Evolutionary conservation across 2,797 vertebrate species (phyloP).

Genomic region (Tamandua tetradactyla): DNA sequence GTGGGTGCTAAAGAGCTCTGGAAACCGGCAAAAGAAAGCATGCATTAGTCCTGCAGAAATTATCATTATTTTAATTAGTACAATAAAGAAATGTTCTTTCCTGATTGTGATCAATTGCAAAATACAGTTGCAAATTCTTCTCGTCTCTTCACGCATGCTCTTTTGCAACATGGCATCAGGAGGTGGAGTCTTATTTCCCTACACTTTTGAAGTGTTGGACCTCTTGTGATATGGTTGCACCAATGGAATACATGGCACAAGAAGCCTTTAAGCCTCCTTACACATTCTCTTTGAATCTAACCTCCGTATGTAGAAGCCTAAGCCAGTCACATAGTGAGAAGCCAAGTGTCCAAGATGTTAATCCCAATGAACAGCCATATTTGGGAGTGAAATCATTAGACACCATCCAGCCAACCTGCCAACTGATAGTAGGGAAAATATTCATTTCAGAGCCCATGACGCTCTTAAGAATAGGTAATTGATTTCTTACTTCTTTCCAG

Average conservation of each 20-base stretch:
- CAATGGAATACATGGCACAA: not conserved
- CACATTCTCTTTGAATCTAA: not conserved
- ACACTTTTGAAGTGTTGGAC: not conserved
- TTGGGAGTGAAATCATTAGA: not conserved
- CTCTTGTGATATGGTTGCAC: not conserved
- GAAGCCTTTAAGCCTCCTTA: not conserved
- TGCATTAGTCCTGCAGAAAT: not conserved
- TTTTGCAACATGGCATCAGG: not conserved
- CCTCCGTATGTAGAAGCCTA: not conserved
- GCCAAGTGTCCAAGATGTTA: not conserved
- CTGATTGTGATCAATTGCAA: not conserved
- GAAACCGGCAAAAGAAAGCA: not conserved
- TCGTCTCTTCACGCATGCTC: not conserved
- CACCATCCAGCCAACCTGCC: not conserved
- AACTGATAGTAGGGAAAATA: not conserved
- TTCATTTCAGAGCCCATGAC: not conserved
- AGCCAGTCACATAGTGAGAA: not conserved
- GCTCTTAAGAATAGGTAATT: not conserved
- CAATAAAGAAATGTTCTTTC: not conserved
- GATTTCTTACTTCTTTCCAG: not conserved
- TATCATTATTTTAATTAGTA: not conserved
- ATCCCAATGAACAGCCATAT: not conserved
- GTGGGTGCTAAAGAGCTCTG: not conserved
- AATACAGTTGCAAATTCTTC: not conserved
- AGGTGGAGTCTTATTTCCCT: not conserved